A percentile compares a stretch with the other conserved stretches of the same genome.
Conservation (phyloP, 2,888 invertebrate species). For the Brachylomia viminalis region DNA sequence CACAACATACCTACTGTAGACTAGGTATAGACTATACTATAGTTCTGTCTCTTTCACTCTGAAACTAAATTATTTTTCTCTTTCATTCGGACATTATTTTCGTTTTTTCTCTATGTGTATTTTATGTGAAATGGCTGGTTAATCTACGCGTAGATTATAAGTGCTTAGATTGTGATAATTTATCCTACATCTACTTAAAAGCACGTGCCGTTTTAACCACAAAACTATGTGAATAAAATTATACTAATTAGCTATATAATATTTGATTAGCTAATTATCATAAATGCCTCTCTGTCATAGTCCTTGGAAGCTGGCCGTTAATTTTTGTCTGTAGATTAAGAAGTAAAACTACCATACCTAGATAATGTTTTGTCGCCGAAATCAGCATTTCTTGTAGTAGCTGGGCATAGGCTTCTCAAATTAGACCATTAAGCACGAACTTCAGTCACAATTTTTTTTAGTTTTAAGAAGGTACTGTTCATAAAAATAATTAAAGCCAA, state of each 20-base stretch:
- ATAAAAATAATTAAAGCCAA: too few species aligned
- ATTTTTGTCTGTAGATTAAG: slow-evolving; percentile 26
- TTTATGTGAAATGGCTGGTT: not conserved
- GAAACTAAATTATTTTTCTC: not conserved
- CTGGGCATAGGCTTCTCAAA: too few species aligned
- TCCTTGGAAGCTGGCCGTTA: slow-evolving; percentile 11
- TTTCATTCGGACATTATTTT: not conserved
- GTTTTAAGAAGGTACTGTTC: too few species aligned
- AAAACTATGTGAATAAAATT: slow-evolving; percentile 43
- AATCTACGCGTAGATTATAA: not conserved
- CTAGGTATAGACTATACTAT: not conserved
- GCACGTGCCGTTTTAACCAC: slow-evolving; percentile 26
- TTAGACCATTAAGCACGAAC: too few species aligned
- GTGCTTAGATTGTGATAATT: not conserved
- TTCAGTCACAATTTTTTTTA: too few species aligned
- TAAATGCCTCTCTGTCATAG: slow-evolving; percentile 29
- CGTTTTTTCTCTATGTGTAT: not conserved
- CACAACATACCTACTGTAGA: slow-evolving; percentile 5
- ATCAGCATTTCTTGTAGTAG: too few species aligned
- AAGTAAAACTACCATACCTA: slow-evolving; percentile 1
- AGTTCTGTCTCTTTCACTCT: slow-evolving; percentile 2
- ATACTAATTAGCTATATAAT: slow-evolving; percentile 41
- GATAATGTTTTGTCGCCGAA: too few species aligned
- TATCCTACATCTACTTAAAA: not conserved
- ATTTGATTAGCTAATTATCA: slow-evolving; percentile 25